Evolutionary conservation across 37 sponge, comb jelly and placozoan genomes (phyloP), one percentile per base, ranked within the genome.

Genomic region (Mnemiopsis leidyi): DNA sequence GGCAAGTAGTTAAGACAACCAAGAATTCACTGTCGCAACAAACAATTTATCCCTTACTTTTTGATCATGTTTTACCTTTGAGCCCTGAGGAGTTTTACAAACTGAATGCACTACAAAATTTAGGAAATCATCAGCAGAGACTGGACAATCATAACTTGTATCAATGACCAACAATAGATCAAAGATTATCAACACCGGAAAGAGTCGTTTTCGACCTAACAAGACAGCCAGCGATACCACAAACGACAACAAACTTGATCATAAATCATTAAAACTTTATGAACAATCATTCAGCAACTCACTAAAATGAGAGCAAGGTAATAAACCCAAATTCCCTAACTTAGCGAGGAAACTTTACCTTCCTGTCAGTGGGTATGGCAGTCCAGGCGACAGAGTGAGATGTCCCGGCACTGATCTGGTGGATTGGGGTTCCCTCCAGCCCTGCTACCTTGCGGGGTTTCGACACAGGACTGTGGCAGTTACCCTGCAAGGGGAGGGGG

Each of bases 301-400:
- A n/a, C n/a, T n/a, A n/a, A n/a, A n/a, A n/a, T n/a, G n/a, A n/a
- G n/a, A n/a, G n/a, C n/a, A n/a, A n/a, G n/a, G n/a, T n/a, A n/a
- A n/a, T n/a, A n/a, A n/a, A n/a, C n/a, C n/a, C n/a, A n/a, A n/a
- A n/a, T n/a, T n/a, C n/a, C n/a, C n/a, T n/a, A n/a, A n/a, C n/a
- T n/a, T n/a, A n/a, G n/a, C n/a, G n/a, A n/a, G n/a, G n/a, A n/a
- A n/a, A n/a, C n/a, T n/a, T n/a, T n/a, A 34, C 94, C 32, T 68
- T 96, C 95, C 96, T 95, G 69, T 96, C 94, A 30, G 92, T 36
- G 25, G 98, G 96, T 1, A 96, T 24, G 0, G 96, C 98, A 79
- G 98, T 97, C 98, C 98, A 97, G n/a, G 95, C 95, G 0, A 97
- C 36, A 35, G 95, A 94, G 93, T 97, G 98, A 36, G 96, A 95